These are phyloP conservation scores for Hestina assimilis DNA, from an alignment of 1,140 invertebrate species.

Conservation along the genomic window DNA sequence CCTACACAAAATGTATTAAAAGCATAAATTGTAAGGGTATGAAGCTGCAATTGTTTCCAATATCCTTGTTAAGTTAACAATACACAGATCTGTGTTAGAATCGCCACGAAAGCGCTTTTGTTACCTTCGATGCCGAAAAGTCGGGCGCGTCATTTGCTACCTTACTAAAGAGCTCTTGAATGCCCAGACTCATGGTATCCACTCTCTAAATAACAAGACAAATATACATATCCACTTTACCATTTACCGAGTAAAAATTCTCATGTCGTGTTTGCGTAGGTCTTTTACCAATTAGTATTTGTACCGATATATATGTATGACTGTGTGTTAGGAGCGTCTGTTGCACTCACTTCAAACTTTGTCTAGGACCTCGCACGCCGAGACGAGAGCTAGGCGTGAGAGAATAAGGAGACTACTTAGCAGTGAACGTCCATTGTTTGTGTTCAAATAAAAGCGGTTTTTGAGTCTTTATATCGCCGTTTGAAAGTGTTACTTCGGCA, in stretches of 20 bases:
- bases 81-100: neutral
- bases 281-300: constrained; percentile 77
- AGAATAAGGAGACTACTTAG: constrained; percentile 59
- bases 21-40: no score
- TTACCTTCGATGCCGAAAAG: neutral
- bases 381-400: constrained; percentile 50
- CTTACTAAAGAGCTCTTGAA: constrained; percentile 46
- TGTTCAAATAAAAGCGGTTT: constrained; percentile 48
- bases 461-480: constrained; percentile 27
- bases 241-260: constrained; percentile 76
- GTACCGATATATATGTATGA: constrained; percentile 67
- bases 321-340: constrained; percentile 52
- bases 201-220: constrained; percentile 74
- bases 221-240: constrained; percentile 75
- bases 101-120: neutral
- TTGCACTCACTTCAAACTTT: constrained; percentile 55
- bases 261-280: constrained; percentile 73
- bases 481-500: constrained; percentile 26
- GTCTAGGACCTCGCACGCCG: constrained; percentile 47
- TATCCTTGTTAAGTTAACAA: no score
- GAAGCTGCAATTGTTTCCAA: no score
- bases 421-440: constrained; percentile 60
- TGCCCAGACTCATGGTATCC: constrained; percentile 60
- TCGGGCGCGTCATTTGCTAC: constrained; percentile 27
- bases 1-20: constrained; percentile 8